phyloP scores from a whole-genome alignment of 2,113 vertebrate species.

The Chrysochloris asiatica region DNA sequence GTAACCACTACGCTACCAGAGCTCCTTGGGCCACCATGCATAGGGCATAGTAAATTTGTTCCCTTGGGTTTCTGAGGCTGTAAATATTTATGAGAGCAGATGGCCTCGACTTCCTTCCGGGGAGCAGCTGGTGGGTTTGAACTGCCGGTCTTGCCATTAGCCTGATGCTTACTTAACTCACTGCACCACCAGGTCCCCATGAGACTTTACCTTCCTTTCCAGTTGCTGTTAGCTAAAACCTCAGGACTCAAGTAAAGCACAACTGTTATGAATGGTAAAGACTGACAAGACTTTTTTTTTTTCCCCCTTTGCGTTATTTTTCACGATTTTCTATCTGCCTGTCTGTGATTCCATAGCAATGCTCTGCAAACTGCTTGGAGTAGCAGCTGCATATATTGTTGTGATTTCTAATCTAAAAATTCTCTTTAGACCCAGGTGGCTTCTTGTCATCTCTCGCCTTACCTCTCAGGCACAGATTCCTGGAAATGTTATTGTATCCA shows the following conservation, averaged over 20 bases:
- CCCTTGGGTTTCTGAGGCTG: too few species aligned
- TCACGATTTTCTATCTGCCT: background rate
- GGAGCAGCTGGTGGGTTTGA: too few species aligned
- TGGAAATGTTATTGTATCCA: conserved; percentile 6
- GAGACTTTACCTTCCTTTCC: background rate
- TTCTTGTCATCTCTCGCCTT: background rate
- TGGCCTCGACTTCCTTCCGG: too few species aligned
- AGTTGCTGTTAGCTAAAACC: background rate
- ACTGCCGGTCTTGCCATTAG: too few species aligned
- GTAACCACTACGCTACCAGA: too few species aligned
- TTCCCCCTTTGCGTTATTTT: background rate
- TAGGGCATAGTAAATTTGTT: too few species aligned
- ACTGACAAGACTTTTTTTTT: background rate
- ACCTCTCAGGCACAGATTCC: background rate
- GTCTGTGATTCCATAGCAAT: background rate
- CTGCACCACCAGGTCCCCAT: too few species aligned
- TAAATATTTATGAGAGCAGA: too few species aligned
- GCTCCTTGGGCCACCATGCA: too few species aligned
- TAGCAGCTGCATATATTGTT: background rate
- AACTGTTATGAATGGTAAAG: background rate
- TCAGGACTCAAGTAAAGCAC: background rate
- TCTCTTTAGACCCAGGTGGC: background rate
- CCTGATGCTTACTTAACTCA: too few species aligned
- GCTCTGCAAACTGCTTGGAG: background rate
- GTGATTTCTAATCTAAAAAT: conserved; percentile 41